Evolutionary conservation across 2,888 invertebrate genomes (phyloP).

Genomic region (Dryococelus australis): DNA sequence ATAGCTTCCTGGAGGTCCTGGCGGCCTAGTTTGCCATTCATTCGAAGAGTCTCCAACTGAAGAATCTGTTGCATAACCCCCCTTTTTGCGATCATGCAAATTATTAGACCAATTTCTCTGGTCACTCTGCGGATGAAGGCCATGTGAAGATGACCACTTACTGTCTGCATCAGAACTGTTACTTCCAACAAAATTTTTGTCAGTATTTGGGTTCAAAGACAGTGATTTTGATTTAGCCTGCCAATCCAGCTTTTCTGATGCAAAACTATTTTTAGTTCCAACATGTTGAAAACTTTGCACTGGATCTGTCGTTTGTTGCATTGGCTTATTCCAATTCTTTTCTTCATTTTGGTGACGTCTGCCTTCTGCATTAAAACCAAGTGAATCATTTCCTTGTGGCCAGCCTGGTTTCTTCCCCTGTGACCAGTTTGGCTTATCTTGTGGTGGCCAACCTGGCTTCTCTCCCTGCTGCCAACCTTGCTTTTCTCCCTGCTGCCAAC

Average conservation of each 20-base stretch:
- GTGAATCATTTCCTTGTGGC: not conserved
- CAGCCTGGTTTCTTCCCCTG: not conserved
- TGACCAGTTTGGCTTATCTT: not conserved
- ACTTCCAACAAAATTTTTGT: not conserved
- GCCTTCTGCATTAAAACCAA: not conserved
- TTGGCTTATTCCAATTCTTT: not conserved
- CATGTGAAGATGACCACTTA: not conserved
- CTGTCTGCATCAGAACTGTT: not conserved
- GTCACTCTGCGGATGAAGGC: not conserved
- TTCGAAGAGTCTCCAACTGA: not conserved
- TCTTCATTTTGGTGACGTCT: not conserved
- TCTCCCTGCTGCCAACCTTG: not conserved
- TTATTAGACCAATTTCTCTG: not conserved
- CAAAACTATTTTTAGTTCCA: not conserved
- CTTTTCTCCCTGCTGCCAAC: not conserved
- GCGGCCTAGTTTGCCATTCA: not conserved
- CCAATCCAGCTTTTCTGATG: not conserved
- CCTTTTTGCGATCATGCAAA: not conserved
- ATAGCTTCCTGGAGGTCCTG: not conserved
- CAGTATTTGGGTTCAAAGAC: not conserved
- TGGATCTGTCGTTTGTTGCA: not conserved
- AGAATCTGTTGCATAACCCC: not conserved
- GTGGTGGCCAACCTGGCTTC: not conserved
- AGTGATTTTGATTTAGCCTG: not conserved
- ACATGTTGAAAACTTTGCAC: not conserved